These are phyloP conservation scores for Rhabdornis inornatus DNA, from an alignment of 2,113 vertebrate genomes.

Conservation along the genomic window DNA sequence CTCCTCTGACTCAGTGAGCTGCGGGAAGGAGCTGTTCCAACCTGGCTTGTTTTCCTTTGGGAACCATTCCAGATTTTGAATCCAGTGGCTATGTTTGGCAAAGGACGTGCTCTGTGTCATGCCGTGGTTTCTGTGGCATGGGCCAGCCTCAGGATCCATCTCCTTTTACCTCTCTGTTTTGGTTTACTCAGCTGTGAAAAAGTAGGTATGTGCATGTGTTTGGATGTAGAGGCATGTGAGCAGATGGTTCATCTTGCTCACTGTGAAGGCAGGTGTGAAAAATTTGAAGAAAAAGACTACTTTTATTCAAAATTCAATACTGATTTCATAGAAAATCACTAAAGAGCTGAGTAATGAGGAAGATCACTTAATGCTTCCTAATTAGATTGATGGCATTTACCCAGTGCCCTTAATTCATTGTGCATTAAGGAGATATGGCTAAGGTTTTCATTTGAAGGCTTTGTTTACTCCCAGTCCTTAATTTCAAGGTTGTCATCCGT, in stretches of 20 bases:
- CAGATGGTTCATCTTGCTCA: neutral
- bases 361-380: neutral
- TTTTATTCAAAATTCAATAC: constrained; percentile 24
- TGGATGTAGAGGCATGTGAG: neutral
- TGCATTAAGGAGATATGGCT: neutral
- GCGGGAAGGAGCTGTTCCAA: neutral
- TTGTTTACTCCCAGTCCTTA: constrained; percentile 10
- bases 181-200: neutral
- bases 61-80: neutral
- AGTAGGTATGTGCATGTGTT: neutral
- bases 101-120: neutral
- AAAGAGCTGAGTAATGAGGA: constrained; percentile 32
- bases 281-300: neutral
- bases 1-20: neutral
- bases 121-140: neutral
- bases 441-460: neutral
- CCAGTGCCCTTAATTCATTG: neutral
- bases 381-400: constrained; percentile 39
- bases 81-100: neutral
- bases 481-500: constrained; percentile 24
- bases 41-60: neutral
- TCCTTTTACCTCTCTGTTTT: neutral
- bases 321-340: constrained; percentile 26
- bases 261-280: neutral
- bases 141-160: neutral